Percentiles rank a stretch among this genome's conserved stretches.
These are phyloP conservation scores for Melanerpes formicivorus DNA, from an alignment of 2,113 vertebrate genomes.

Conservation along the genomic window DNA sequence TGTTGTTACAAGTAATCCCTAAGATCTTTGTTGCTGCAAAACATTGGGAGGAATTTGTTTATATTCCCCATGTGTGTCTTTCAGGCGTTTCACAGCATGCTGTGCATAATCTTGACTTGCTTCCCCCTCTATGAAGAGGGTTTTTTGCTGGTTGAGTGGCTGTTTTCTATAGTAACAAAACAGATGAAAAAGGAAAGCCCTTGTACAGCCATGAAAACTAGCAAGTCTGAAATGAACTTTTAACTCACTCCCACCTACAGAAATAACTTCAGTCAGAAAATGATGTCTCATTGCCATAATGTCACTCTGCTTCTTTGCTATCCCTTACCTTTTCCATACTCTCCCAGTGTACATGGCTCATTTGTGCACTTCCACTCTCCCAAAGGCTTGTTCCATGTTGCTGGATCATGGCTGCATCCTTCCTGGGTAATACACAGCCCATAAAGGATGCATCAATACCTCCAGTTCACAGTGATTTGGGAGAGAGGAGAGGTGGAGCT, in stretches of 20 bases:
- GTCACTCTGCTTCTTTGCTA: not conserved
- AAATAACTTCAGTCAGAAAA: not conserved
- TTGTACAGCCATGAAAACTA: constrained; percentile 4
- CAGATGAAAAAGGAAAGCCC: not conserved
- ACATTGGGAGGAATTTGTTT: constrained; percentile 32
- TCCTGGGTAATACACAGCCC: not conserved
- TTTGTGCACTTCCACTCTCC: not conserved
- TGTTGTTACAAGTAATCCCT: not conserved
- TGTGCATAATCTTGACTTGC: not conserved
- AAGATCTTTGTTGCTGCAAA: constrained; percentile 22
- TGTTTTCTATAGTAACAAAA: constrained; percentile 42
- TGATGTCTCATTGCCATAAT: not conserved
- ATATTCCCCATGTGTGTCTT: constrained; percentile 18
- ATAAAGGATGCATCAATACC: not conserved
- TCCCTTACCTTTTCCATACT: not conserved
- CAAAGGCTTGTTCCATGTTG: not conserved
- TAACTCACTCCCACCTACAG: not conserved
- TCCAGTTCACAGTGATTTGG: not conserved
- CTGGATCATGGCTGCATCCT: not conserved
- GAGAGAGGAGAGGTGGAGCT: not conserved
- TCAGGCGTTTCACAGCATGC: not conserved
- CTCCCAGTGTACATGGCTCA: not conserved
- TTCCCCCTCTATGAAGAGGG: not conserved
- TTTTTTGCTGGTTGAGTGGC: not conserved
- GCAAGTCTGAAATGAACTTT: constrained; percentile 1